These are phyloP conservation scores for Acanthisitta chloris DNA, from an alignment of 2,113 vertebrate genomes.

Conservation along the genomic window DNA sequence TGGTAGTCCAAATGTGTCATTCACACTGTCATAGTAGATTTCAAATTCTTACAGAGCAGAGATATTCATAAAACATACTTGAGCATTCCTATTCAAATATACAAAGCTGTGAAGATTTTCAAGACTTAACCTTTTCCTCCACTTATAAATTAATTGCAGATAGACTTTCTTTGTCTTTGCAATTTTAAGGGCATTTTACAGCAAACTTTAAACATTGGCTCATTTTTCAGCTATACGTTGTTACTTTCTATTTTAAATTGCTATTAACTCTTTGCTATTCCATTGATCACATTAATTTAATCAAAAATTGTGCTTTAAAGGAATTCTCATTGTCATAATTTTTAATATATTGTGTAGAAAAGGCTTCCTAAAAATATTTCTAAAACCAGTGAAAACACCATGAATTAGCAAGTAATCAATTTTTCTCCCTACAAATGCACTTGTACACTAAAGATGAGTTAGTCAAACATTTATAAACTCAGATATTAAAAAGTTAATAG, in stretches of 20 bases:
- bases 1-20: not conserved
- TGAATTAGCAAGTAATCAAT: not conserved
- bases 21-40: not conserved
- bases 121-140: not conserved
- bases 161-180: not conserved
- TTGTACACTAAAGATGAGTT: not conserved
- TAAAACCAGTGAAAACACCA: not conserved
- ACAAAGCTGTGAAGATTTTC: not conserved
- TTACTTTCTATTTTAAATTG: not conserved
- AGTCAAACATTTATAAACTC: not conserved
- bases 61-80: not conserved
- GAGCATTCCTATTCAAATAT: not conserved
- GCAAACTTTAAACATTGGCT: not conserved
- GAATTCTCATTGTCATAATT: not conserved
- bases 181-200: not conserved
- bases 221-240: not conserved
- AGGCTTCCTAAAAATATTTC: not conserved
- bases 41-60: not conserved
- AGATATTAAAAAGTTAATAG: not conserved
- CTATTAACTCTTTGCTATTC: not conserved
- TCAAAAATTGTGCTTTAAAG: not conserved
- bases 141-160: not conserved
- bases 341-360: not conserved
- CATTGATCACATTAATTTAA: not conserved
- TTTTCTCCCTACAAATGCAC: not conserved